Conservation (phyloP, 2,113 vertebrate species). For the Tyrannus savana region DNA sequence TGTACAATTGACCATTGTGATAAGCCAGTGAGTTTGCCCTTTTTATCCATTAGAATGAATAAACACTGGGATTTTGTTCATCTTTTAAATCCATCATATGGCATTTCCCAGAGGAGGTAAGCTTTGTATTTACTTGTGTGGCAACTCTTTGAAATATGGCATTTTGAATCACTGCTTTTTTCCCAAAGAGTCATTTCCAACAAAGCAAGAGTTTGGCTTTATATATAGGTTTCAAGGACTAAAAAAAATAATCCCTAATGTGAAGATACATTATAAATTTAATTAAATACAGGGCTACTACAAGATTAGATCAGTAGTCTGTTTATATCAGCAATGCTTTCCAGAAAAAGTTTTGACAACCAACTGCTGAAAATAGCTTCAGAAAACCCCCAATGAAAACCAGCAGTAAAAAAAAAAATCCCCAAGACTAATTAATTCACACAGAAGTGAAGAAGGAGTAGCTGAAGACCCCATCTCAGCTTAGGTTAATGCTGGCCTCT, state of each 20-base stretch:
- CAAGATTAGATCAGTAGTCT: not conserved
- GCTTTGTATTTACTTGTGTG: constrained; percentile 27
- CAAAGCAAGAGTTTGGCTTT: not conserved
- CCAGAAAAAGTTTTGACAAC: not conserved
- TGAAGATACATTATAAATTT: not conserved
- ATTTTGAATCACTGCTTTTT: not conserved
- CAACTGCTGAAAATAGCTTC: constrained; percentile 16
- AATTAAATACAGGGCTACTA: not conserved
- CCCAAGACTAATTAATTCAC: constrained; percentile 44
- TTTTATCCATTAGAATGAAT: constrained; percentile 41
- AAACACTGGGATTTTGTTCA: constrained; percentile 56
- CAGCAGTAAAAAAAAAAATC: constrained; percentile 3
- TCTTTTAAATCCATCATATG: constrained; percentile 50
- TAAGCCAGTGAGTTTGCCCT: constrained; percentile 18
- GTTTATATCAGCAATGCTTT: not conserved
- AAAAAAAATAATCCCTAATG: not conserved
- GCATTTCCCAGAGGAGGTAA: constrained; percentile 6
- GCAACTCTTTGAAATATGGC: not conserved
- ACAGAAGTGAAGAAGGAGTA: not conserved
- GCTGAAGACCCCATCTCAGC: not conserved
- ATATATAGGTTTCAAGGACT: not conserved
- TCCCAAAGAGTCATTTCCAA: not conserved
- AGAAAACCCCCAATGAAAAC: not conserved
- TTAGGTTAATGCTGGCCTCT: not conserved
- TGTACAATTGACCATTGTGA: constrained; percentile 42